These are phyloP conservation scores for Alcedo quadribrachys DNA, from an alignment of 2,797 vertebrate species.

Conservation along the genomic window DNA sequence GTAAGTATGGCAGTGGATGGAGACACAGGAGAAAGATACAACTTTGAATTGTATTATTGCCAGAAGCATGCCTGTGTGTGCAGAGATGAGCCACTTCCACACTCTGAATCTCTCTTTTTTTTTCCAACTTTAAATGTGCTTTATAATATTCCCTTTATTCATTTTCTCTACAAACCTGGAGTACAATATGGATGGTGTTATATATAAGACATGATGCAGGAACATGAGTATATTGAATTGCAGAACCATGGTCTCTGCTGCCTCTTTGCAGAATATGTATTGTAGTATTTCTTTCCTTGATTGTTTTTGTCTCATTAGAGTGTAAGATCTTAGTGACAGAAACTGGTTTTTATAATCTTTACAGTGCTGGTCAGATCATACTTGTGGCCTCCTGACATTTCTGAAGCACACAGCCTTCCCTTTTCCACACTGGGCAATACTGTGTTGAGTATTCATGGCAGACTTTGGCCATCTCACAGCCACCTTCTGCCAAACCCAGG, in stretches of 20 bases:
- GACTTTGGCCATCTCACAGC: not conserved
- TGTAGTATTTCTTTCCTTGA: not conserved
- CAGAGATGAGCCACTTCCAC: not conserved
- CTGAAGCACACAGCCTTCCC: not conserved
- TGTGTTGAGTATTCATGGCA: no score
- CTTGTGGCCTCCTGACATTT: not conserved
- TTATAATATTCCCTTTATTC: not conserved
- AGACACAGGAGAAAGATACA: not conserved
- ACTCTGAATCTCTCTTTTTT: not conserved
- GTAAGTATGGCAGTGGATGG: not conserved
- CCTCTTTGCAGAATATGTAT: not conserved
- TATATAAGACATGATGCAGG: not conserved
- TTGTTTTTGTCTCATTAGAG: not conserved
- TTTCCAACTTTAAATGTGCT: not conserved
- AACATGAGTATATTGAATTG: not conserved
- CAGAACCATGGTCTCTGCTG: not conserved
- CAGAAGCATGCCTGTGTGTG: not conserved
- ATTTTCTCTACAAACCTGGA: not conserved
- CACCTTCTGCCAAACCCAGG: not conserved
- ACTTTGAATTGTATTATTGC: conserved; percentile 4
- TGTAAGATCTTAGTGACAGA: not conserved
- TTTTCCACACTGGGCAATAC: not conserved
- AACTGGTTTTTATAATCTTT: not conserved
- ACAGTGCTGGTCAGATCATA: not conserved
- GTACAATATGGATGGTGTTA: not conserved